phyloP scores from a whole-genome alignment of 2,113 vertebrate species.

The Ictalurus punctatus region DNA sequence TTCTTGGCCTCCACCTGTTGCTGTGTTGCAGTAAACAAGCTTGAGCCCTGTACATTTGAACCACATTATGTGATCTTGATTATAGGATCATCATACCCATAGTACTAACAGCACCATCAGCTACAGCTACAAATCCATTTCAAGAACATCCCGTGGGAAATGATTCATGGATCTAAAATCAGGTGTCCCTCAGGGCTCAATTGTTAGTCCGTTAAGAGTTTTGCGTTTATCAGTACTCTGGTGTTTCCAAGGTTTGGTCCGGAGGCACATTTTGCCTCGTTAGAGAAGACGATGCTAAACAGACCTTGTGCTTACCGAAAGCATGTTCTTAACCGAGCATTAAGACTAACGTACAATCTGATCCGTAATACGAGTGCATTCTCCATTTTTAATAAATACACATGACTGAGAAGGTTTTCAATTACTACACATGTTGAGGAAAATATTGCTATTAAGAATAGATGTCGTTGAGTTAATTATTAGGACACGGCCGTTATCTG shows the following conservation, averaged over 20 bases:
- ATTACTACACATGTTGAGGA: neutral
- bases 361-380: neutral
- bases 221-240: neutral
- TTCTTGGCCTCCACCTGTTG: neutral
- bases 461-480: neutral
- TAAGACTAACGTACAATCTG: neutral
- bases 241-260: neutral
- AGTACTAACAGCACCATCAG: too few species aligned
- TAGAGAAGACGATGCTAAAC: neutral
- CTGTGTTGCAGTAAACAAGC: too few species aligned
- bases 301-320: neutral
- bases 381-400: neutral
- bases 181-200: neutral
- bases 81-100: too few species aligned
- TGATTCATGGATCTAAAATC: neutral
- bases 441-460: neutral
- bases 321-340: neutral
- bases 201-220: neutral
- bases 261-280: neutral
- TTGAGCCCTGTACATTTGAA: too few species aligned
- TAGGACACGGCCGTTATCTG: neutral
- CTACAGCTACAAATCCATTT: neutral
- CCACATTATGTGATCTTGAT: too few species aligned
- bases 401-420: neutral
- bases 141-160: neutral